Base-by-base conservation (phyloP, 2,888 invertebrate genomes). In the Scotopteryx bipunctaria region DNA sequence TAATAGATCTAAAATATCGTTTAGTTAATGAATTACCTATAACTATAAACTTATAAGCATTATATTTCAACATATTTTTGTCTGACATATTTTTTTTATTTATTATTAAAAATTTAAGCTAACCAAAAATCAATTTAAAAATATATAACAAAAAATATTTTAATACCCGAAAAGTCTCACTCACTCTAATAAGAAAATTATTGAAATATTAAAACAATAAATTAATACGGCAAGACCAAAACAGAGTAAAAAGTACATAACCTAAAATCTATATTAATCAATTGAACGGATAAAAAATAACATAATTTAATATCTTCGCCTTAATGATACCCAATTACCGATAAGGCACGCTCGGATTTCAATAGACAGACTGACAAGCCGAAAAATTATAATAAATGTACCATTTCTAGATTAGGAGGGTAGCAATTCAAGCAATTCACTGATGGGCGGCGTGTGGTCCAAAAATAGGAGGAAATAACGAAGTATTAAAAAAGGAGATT, bases 311-410 rank as follows among this genome's bases (percentile, higher is more conserved):
- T 25, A 21, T 61, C 57, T 63, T 61, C 57, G 59, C 73, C 67
- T 70, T 48, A 79, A 82, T 86, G 80, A 81, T 83, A 79, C 79
- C 81, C 85, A 86, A 88, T 89, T 86, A 86, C 63, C 76, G 81
- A 89, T 88, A 82, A 83, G 86, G 78, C 76, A 87, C 87, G 88
- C 86, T 83, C 86, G 83, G 79, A 74, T 86, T 87, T 81, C 85
- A 83, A 89, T 86, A 77, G 87, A 85, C 74, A 55, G 71, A 78
- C 83, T 85, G 87, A 86, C 87, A 86, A 78, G 79, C 81, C 81
- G 82, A 86, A 83, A 78, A 84, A 84, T 83, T 81, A 82, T 83
- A 82, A 85, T 84, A 84, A 86, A 84, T 86, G 83, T 81, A 83
- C 59, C 69, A 82, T 78, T 83, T 83, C 79, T 73, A 79, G 77